Base-by-base conservation (phyloP, 2,888 invertebrate genomes). In the Oscheius onirici region DNA sequence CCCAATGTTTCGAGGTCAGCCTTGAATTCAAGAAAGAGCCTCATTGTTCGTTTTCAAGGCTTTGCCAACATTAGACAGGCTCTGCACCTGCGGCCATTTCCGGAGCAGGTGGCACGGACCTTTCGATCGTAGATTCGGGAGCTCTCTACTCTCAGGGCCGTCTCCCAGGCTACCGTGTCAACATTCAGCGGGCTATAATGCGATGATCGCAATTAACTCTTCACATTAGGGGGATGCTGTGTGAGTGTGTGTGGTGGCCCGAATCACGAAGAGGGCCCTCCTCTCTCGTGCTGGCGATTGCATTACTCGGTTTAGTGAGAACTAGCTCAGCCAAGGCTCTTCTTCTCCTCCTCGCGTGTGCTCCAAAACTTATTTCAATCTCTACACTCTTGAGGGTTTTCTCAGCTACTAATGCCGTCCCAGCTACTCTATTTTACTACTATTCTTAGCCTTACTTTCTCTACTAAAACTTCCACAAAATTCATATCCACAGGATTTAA, bases 1-100 rank as follows among this genome's bases (percentile, higher is more conserved):
- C n/a, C n/a, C n/a, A 34, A 34, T 34, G 34, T 8, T 34, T 34
- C 34, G 34, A 34, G 34, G 34, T 34, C 34, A 34, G 34, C 34
- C 34, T 34, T 34, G 34, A 34, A 58, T 58, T 58, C 40, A 40
- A 41, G 40, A 22, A 34, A 34, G 34, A 3, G 3, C 55, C 22
- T 17, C 41, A 40, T 40, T 58, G 17, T 17, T 41, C 17, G 34
- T 57, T 57, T 61, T 61, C 49, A 26, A 22, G 24, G 60, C 24
- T 15, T 24, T 8, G n/a, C 63, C 26, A 44, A 44, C 63, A 63
- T 63, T 63, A 63, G 63, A 63, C 44, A 44, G 49, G 49, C 63
- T 34, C 34, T 63, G 63, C 63, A 63, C 63, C 63, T 63, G 63
- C 63, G 63, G 49, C 63, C 63, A 63, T 63, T 63, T 63, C 63